Conservation (phyloP, 2,113 vertebrate genomes). For the Eonycteris spelaea region DNA sequence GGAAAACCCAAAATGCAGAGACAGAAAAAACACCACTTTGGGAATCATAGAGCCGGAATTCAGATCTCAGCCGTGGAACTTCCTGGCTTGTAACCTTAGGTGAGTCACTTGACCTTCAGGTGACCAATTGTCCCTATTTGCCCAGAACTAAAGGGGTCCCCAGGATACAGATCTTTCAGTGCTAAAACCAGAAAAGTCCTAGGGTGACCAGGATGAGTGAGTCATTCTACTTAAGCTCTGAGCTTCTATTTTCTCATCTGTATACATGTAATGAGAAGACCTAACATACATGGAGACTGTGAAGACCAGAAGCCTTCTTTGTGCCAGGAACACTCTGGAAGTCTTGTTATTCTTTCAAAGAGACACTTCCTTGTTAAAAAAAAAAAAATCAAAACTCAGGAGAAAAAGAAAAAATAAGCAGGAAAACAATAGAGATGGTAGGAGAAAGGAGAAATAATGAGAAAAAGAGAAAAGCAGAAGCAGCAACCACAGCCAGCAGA, state of each 20-base stretch:
- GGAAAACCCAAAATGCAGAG: neutral
- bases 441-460: neutral
- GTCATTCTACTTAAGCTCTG: neutral
- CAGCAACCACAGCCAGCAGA: neutral
- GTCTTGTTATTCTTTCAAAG: neutral
- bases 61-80: neutral
- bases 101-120: no score
- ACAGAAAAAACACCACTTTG: neutral
- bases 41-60: neutral
- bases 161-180: neutral
- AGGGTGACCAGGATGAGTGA: neutral
- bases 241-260: neutral
- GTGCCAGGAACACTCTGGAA: neutral
- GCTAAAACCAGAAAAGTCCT: neutral
- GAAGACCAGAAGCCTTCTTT: neutral
- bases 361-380: neutral
- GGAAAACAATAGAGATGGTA: neutral
- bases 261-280: neutral
- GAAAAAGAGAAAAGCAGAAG: neutral
- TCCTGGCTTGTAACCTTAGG: neutral
- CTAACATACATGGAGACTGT: accelerated
- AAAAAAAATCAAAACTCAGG: neutral
- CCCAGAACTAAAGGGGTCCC: neutral
- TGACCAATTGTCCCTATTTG: neutral
- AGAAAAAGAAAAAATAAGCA: neutral